phyloP scores from a whole-genome alignment of 2,113 vertebrate species.

The Corvus moneduloides region DNA sequence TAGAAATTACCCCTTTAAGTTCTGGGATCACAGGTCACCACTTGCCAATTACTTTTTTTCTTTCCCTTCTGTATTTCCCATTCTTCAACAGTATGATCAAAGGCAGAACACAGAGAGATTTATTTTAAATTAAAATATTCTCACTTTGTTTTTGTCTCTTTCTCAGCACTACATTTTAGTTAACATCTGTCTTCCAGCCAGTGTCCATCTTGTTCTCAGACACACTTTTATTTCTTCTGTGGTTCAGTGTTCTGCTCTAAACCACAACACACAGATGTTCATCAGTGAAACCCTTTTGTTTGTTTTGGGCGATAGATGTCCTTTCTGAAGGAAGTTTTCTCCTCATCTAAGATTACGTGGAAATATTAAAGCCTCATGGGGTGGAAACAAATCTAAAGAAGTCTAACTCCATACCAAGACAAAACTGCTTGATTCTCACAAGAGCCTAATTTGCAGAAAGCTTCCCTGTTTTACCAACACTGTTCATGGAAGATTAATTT shows the following conservation, averaged over 20 bases:
- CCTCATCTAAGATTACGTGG: background rate
- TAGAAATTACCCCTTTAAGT: background rate
- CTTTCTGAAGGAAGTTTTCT: background rate
- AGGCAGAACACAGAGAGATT: background rate
- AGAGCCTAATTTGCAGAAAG: background rate
- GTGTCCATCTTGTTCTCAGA: background rate
- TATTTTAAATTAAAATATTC: background rate
- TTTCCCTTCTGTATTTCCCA: background rate
- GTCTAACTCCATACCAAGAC: background rate
- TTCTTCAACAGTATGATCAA: background rate
- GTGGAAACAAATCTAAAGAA: background rate
- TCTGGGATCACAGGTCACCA: background rate
- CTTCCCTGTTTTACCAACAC: background rate
- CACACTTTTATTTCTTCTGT: background rate
- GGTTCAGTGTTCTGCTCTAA: background rate
- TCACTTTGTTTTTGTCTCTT: background rate
- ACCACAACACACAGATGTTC: background rate
- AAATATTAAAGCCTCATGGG: background rate
- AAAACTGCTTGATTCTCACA: background rate
- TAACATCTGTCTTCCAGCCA: background rate
- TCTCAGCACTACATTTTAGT: background rate
- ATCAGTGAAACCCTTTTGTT: background rate
- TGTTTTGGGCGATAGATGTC: background rate
- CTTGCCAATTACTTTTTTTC: background rate
- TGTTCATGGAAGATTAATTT: background rate